Evolutionary conservation across 2,888 invertebrate species (phyloP), one percentile per base, ranked within the genome.

Genomic region (Volucella bombylans): DNA sequence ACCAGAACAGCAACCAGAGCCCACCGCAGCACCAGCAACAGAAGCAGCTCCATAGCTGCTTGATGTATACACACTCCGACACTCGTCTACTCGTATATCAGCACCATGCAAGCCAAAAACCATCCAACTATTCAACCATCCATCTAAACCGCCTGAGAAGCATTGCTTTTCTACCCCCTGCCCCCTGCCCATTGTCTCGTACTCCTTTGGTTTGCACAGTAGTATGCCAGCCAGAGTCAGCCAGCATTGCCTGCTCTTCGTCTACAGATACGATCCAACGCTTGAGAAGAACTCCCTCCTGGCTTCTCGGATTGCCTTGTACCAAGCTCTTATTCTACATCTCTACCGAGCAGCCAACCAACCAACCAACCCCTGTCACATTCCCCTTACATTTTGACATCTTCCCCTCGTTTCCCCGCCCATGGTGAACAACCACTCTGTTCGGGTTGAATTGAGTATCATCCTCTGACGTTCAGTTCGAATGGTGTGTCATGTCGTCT

Each of bases 121-220:
- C 85, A 83, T 79, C 79, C 83, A 83, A 83, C 83, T 79, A 83
- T 83, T 83, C 83, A 83, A 74, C 79, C 83, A 85, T 76, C 80
- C 81, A 77, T 81, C 76, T 85, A 80, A 80, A 83, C 83, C 74
- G 79, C 69, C 74, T 62, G 72, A 31, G 62, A 64, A 69, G 49
- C 67, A 47, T 45, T 47, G 54, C 47, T 50, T n/a, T 23, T 23
- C 3, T 23, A 39, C 18, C 31, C 47, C n/a, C 12, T 11, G 59
- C 55, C 31, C 15, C 18, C 45, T 43, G 2, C 14, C 4, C 65
- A 71, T 31, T 69, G 61, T 1, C 45, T 45, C 54, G n/a, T n/a
- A n/a, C n/a, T n/a, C n/a, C n/a, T n/a, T n/a, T n/a, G n/a, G n/a
- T n/a, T n/a, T n/a, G n/a, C n/a, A n/a, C n/a, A 45, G 54, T 62